A percentile compares a stretch with the other conserved stretches of the same genome.
Conservation (phyloP, 2,113 vertebrate genomes). For the Elanus axillaris region DNA sequence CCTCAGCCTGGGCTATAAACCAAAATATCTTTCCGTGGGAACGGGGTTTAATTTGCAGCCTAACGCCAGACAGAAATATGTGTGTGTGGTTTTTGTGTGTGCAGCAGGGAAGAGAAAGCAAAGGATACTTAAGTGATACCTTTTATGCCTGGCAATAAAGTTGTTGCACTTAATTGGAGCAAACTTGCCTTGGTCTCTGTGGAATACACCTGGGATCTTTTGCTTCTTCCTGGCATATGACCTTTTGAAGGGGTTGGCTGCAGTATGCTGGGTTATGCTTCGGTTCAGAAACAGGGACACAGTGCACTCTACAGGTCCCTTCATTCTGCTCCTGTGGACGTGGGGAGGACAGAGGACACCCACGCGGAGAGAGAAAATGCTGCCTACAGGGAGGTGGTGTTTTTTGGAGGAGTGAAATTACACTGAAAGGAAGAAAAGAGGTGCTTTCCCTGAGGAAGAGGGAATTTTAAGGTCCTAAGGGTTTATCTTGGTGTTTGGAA, state of each 20-base stretch:
- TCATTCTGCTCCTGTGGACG: neutral
- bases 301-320: conserved; percentile 47
- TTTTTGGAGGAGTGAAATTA: neutral
- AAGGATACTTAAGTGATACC: neutral
- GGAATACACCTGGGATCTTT: neutral
- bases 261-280: neutral
- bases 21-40: neutral
- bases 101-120: neutral
- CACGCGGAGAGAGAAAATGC: neutral
- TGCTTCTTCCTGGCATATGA: neutral
- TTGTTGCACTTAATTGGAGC: conserved; percentile 5
- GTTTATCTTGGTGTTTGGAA: neutral
- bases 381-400: neutral
- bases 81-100: neutral
- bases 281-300: neutral
- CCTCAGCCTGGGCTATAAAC: neutral
- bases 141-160: neutral
- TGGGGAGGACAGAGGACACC: neutral
- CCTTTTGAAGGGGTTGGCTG: neutral
- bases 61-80: neutral
- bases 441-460: neutral
- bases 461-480: neutral
- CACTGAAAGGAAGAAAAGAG: neutral
- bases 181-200: neutral
- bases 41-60: neutral